Conservation (phyloP, 2,113 vertebrate species). For the Syrrhaptes paradoxus region DNA sequence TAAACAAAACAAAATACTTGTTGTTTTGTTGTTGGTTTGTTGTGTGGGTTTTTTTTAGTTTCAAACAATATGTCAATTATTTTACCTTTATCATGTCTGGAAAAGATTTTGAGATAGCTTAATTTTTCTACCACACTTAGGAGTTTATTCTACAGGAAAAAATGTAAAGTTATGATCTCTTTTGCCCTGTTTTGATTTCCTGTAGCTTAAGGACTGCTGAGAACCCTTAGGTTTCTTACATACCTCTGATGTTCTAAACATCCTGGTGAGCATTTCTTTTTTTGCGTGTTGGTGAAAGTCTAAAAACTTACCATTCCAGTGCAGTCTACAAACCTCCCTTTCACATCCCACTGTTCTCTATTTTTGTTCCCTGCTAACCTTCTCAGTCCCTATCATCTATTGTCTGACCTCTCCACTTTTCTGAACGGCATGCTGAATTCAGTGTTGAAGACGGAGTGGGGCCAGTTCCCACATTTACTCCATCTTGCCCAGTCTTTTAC, state of each 20-base stretch:
- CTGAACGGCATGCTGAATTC: not conserved
- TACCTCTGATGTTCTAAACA: not conserved
- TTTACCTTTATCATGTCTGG: not conserved
- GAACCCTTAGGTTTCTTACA: not conserved
- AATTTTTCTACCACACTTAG: not conserved
- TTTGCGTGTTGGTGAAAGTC: not conserved
- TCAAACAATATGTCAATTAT: not conserved
- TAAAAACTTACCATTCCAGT: not conserved
- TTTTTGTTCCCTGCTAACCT: not conserved
- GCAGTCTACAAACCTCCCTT: not conserved
- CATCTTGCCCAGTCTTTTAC: not conserved
- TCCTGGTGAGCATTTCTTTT: not conserved
- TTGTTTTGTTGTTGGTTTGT: not conserved
- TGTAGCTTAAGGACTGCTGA: not conserved
- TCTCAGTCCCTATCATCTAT: not conserved
- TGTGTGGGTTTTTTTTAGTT: not conserved
- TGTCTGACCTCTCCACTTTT: not conserved
- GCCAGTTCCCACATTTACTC: accelerated
- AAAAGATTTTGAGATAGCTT: not conserved
- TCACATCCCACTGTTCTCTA: not conserved
- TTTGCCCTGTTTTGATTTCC: not conserved
- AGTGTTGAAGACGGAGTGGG: not conserved
- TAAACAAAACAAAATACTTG: not conserved
- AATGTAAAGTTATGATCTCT: not conserved
- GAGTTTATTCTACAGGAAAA: not conserved